phyloP scores from a whole-genome alignment of 2,888 invertebrate species.

The Deroplatys truncata region DNA sequence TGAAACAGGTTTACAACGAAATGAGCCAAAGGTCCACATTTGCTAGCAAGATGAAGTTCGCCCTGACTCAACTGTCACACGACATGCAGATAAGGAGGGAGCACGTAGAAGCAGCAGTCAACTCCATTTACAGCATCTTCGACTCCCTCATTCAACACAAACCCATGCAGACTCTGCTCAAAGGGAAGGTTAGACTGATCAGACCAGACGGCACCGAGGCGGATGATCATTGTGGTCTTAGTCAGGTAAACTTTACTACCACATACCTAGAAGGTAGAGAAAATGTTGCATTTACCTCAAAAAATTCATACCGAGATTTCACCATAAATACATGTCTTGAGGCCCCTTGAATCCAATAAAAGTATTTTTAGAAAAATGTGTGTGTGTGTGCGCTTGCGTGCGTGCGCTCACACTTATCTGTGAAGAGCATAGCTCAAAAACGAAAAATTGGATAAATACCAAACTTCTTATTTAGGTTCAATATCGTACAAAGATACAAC shows the following conservation, averaged over 20 bases:
- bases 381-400: too few species aligned
- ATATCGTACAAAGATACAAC: too few species aligned
- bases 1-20: background rate
- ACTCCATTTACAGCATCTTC: background rate
- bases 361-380: too few species aligned
- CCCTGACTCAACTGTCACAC: background rate
- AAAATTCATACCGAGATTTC: too few species aligned
- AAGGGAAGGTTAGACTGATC: slow-evolving; percentile 7
- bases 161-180: background rate
- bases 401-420: too few species aligned
- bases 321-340: too few species aligned
- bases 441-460: too few species aligned
- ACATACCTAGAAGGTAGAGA: too few species aligned
- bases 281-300: too few species aligned
- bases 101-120: background rate
- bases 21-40: background rate
- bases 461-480: too few species aligned
- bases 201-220: background rate
- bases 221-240: slow-evolving; percentile 16
- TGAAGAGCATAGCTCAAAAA: too few species aligned
- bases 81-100: background rate
- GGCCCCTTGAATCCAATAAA: too few species aligned
- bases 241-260: background rate
- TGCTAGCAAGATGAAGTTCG: background rate
- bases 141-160: background rate